These are phyloP conservation scores for Siphonodentalium dalli DNA, from an alignment of 2,888 invertebrate species.

Conservation along the genomic window DNA sequence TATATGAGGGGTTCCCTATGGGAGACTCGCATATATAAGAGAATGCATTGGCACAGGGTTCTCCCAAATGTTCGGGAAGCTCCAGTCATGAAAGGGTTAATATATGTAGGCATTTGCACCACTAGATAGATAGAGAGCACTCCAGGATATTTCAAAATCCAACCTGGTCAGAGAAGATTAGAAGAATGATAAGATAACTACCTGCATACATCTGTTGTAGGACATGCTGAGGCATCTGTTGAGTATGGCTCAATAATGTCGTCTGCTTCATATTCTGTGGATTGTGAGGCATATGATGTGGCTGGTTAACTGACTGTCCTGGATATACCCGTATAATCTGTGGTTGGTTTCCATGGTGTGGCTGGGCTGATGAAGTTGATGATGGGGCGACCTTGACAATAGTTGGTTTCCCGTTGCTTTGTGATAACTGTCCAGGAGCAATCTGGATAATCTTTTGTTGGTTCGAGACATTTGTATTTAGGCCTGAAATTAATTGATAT, in stretches of 20 bases:
- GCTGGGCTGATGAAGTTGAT: background rate
- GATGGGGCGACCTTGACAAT: background rate
- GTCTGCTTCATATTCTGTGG: conserved; percentile 41
- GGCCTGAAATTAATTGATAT: no score
- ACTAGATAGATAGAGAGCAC: no score
- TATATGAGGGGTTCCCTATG: no score
- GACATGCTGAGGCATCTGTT: conserved; percentile 47
- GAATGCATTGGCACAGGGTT: no score
- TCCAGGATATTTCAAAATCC: background rate
- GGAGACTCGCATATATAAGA: no score
- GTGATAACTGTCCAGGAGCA: background rate
- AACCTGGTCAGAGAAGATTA: background rate
- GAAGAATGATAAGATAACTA: conserved; percentile 17
- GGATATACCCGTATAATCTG: conserved; percentile 1
- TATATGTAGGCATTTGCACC: no score
- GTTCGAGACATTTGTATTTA: no score
- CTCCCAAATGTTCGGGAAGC: no score
- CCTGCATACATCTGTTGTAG: conserved; percentile 57
- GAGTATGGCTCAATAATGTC: conserved; percentile 39
- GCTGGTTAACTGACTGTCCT: conserved; percentile 3
- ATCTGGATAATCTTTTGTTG: background rate
- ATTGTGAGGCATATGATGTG: conserved; percentile 33
- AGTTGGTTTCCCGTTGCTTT: background rate
- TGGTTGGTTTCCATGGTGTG: background rate
- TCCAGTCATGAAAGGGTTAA: no score